Conservation (phyloP, 2,797 vertebrate species). For the Chelon auratus region DNA sequence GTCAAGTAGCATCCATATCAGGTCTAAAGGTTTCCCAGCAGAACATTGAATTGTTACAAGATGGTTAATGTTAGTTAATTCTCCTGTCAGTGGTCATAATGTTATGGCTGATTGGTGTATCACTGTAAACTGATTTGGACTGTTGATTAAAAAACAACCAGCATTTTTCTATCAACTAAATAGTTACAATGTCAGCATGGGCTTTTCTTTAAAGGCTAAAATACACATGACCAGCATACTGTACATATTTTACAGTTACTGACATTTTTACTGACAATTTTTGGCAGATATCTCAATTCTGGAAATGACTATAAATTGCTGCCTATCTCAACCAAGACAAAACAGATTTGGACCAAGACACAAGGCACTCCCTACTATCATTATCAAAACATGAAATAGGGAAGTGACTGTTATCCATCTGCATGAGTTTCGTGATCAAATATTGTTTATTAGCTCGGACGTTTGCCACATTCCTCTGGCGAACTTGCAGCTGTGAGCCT, state of each 20-base stretch:
- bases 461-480: background rate
- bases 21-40: too few species aligned
- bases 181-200: background rate
- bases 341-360: background rate
- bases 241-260: background rate
- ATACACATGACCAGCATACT: too few species aligned
- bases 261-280: background rate
- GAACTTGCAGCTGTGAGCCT: constrained; percentile 3
- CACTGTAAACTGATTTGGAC: background rate
- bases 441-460: constrained; percentile 5
- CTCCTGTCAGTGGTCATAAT: too few species aligned
- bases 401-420: background rate
- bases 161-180: background rate
- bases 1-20: too few species aligned
- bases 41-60: too few species aligned
- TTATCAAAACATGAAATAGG: background rate
- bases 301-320: background rate
- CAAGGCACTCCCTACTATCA: background rate
- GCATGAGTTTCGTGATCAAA: background rate
- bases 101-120: background rate
- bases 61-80: too few species aligned
- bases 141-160: background rate
- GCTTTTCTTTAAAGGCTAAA: background rate
- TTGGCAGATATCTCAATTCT: background rate
- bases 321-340: background rate